These are phyloP conservation scores for Caradrina clavipalpis DNA, from an alignment of 2,888 invertebrate species.

Conservation along the genomic window DNA sequence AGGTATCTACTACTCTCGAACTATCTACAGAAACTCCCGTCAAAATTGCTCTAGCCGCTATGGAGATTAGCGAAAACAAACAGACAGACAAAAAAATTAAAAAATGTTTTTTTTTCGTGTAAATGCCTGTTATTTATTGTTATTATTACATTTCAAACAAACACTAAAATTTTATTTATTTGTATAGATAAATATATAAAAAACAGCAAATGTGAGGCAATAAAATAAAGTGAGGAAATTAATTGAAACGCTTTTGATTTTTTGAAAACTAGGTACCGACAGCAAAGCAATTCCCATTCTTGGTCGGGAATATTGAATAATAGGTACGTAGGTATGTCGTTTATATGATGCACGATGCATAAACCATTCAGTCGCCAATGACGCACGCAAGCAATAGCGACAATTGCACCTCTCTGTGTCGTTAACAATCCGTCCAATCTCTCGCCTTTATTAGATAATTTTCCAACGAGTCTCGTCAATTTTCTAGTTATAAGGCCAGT, in stretches of 20 bases:
- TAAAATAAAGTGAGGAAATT: conserved; percentile 7
- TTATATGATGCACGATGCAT: conserved; percentile 11
- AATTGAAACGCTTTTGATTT: conserved; percentile 13
- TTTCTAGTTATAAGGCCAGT: conserved; percentile 1
- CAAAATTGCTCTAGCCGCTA: too few relatives aligned
- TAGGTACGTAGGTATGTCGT: background rate
- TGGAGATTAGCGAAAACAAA: too few relatives aligned
- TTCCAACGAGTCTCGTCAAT: conserved; percentile 6
- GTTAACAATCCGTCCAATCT: conserved; percentile 20
- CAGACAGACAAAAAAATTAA: too few relatives aligned
- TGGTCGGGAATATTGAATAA: conserved; percentile 1
- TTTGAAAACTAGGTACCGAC: conserved; percentile 12
- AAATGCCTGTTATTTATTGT: too few relatives aligned
- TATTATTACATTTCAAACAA: too few relatives aligned
- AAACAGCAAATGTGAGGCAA: conserved; percentile 4
- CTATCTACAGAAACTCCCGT: too few relatives aligned
- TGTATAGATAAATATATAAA: too few relatives aligned
- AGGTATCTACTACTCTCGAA: too few relatives aligned
- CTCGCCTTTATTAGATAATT: conserved; percentile 19
- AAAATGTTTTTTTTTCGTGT: too few relatives aligned
- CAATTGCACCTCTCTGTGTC: conserved; percentile 33
- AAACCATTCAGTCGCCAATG: conserved; percentile 15
- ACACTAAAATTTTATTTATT: too few relatives aligned
- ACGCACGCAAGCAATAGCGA: conserved; percentile 13
- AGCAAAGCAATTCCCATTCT: conserved; percentile 22